Percentiles rank a stretch among this genome's conserved stretches.
Evolutionary conservation across 2,113 vertebrate genomes (phyloP).

Genomic region (Perccottus glenii): DNA sequence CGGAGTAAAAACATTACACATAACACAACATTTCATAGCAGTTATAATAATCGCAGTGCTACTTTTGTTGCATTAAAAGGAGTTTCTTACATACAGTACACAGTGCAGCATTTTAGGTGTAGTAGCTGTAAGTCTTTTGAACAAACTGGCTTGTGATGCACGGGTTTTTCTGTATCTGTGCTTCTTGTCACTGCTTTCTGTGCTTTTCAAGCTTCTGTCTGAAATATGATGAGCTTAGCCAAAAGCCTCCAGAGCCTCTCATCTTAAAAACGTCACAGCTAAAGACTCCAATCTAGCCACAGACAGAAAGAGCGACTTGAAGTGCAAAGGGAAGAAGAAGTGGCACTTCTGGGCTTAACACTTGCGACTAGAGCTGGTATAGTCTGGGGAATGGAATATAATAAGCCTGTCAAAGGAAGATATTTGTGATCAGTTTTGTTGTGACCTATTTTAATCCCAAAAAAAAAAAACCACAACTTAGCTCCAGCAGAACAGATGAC

Average conservation of each 20-base stretch:
- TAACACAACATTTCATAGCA: too few relatives aligned
- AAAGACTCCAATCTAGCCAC: constrained; percentile 54
- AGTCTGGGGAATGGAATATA: constrained; percentile 14
- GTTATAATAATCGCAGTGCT: too few relatives aligned
- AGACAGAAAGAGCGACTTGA: constrained; percentile 46
- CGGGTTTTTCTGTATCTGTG: constrained; percentile 37
- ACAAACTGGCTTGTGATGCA: constrained; percentile 25
- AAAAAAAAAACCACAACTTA: not conserved
- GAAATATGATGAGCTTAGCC: constrained; percentile 69
- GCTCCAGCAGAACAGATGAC: constrained; percentile 26
- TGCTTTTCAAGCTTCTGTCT: constrained; percentile 48
- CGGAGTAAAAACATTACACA: not conserved
- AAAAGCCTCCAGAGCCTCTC: constrained; percentile 58
- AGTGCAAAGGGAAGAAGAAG: constrained; percentile 30
- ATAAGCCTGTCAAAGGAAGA: constrained; percentile 46
- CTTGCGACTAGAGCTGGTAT: constrained; percentile 10
- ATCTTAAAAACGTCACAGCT: constrained; percentile 55
- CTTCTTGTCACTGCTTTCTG: constrained; percentile 48
- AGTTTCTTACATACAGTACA: not conserved
- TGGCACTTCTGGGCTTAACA: constrained; percentile 35
- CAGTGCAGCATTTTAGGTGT: not conserved
- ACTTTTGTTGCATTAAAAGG: not conserved
- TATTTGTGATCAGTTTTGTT: constrained; percentile 56
- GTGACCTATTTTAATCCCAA: constrained; percentile 58
- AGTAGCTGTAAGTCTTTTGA: constrained; percentile 17